A percentile compares a stretch with the other conserved stretches of the same genome.
Conservation (phyloP, 2,888 invertebrate species). For the Eucriotettix oculatus region DNA sequence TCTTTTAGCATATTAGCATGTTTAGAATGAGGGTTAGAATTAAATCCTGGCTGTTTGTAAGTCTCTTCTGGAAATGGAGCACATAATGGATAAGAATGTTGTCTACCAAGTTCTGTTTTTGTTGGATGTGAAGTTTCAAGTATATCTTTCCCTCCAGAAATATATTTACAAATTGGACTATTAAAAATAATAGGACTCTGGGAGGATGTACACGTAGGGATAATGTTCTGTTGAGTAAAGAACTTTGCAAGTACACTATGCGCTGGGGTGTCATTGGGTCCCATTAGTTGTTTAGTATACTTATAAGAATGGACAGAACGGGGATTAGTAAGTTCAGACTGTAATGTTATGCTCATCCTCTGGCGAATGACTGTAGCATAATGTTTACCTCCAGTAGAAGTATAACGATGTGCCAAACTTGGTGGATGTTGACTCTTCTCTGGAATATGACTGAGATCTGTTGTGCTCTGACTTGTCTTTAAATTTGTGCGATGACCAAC, state of each 20-base stretch:
- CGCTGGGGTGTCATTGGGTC: neutral
- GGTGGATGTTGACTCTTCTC: constrained; percentile 26
- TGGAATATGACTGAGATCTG: constrained; percentile 59
- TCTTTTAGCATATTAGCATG: neutral
- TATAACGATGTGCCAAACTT: constrained; percentile 7
- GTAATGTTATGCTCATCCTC: constrained; percentile 1
- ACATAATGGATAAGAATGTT: neutral
- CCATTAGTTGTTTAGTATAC: neutral
- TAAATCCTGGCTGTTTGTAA: neutral
- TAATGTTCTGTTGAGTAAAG: neutral
- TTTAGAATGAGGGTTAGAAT: neutral
- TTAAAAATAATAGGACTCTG: neutral
- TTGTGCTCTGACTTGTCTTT: constrained; percentile 73
- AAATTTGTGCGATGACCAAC: constrained; percentile 63
- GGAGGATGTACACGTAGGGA: neutral
- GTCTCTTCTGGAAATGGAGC: neutral
- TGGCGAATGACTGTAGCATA: constrained; percentile 10
- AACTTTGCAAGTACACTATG: neutral
- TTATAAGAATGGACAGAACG: neutral
- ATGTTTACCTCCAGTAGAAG: constrained; percentile 11
- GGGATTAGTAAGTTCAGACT: neutral
- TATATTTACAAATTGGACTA: neutral
- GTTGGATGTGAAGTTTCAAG: neutral
- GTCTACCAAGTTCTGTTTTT: neutral
- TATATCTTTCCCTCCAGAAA: neutral